phyloP scores from a whole-genome alignment of 2,888 invertebrate species.

The Idaea dimidiata region DNA sequence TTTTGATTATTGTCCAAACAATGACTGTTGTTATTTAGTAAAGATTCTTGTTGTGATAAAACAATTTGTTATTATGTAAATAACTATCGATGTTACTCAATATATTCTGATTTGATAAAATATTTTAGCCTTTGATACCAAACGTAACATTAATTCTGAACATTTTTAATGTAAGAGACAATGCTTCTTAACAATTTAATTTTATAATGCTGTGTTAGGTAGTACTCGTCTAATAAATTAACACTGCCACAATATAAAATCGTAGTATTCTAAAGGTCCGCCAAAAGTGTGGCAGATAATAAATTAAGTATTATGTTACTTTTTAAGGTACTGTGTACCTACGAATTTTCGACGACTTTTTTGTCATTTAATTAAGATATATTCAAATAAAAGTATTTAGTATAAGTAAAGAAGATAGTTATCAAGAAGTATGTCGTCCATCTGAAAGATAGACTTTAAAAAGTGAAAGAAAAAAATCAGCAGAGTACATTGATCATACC shows the following conservation, averaged over 20 bases:
- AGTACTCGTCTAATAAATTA: slow-evolving; percentile 55
- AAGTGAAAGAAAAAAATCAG: slow-evolving; percentile 31
- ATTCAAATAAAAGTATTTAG: slow-evolving; percentile 19
- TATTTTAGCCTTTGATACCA: slow-evolving; percentile 43
- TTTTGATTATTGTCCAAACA: slow-evolving; percentile 58
- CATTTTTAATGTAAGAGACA: neutral
- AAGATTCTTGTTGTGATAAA: slow-evolving; percentile 72
- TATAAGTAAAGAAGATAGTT: slow-evolving; percentile 36
- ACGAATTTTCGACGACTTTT: slow-evolving; percentile 73
- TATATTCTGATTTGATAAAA: slow-evolving; percentile 42
- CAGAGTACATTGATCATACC: slow-evolving; percentile 20
- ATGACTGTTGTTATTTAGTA: slow-evolving; percentile 72
- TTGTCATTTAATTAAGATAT: slow-evolving; percentile 55
- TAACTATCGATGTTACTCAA: slow-evolving; percentile 51
- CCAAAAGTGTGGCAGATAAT: slow-evolving; percentile 49
- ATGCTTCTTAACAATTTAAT: slow-evolving; percentile 2
- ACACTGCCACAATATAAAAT: slow-evolving; percentile 74
- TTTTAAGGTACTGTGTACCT: slow-evolving; percentile 57
- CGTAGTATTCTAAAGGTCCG: slow-evolving; percentile 51
- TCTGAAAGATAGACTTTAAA: slow-evolving; percentile 40
- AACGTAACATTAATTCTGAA: neutral
- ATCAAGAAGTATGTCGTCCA: slow-evolving; percentile 57
- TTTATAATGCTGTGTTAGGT: slow-evolving; percentile 2
- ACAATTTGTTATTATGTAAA: slow-evolving; percentile 65
- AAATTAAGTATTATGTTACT: slow-evolving; percentile 52